These are phyloP conservation scores for Danaus plexippus DNA, from an alignment of 1,140 invertebrate species.

Conservation along the genomic window DNA sequence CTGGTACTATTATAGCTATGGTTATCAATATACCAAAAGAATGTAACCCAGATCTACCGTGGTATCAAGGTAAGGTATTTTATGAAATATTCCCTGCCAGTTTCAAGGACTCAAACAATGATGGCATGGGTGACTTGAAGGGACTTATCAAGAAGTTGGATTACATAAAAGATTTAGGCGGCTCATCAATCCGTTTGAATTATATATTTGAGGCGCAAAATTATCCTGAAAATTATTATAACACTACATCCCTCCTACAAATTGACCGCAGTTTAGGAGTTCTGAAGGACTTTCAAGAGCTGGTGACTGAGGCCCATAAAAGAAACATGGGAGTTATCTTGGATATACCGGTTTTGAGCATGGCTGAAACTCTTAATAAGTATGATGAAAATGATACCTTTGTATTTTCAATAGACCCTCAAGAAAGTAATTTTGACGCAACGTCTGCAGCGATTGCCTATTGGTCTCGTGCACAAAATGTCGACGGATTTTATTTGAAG, in stretches of 20 bases:
- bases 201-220: constrained; percentile 80
- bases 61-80: constrained; percentile 86
- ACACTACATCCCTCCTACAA: constrained; percentile 74
- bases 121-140: constrained; percentile 82
- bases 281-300: constrained; percentile 75
- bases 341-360: constrained; percentile 80
- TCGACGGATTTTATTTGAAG: constrained; percentile 88
- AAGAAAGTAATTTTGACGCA: constrained; percentile 35
- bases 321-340: constrained; percentile 81
- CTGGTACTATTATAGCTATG: constrained; percentile 79
- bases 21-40: constrained; percentile 79
- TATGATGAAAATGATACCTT: constrained; percentile 30
- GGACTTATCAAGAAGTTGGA: constrained; percentile 78
- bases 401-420: constrained; percentile 33
- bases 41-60: constrained; percentile 79
- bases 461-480: constrained; percentile 76
- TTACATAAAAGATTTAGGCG: constrained; percentile 78
- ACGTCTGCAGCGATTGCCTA: constrained; percentile 74
- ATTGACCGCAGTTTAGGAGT: constrained; percentile 78
- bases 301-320: constrained; percentile 74
- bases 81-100: constrained; percentile 89
- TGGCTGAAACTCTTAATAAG: constrained; percentile 60
- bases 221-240: constrained; percentile 80
- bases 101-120: constrained; percentile 83
- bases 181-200: constrained; percentile 79